These are phyloP conservation scores for Miniopterus natalensis DNA, from an alignment of 2,113 vertebrate species.

Conservation along the genomic window DNA sequence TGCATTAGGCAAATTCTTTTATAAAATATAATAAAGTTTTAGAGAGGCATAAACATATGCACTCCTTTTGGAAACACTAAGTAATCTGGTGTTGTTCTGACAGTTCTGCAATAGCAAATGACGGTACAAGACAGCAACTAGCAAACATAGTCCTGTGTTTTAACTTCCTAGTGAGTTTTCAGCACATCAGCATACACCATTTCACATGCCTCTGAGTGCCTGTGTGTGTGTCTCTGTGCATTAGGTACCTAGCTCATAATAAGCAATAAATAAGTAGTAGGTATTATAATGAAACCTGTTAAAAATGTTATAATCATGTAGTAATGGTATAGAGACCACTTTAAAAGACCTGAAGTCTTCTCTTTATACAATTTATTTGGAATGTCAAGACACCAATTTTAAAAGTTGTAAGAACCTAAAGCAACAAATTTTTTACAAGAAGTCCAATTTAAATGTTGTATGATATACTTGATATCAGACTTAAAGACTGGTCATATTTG, in stretches of 20 bases:
- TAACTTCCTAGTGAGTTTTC: not conserved
- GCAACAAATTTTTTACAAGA: not conserved
- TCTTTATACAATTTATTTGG: not conserved
- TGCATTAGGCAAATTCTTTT: constrained; percentile 39
- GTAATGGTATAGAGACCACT: not conserved
- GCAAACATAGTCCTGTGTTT: not conserved
- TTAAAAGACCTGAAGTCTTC: not conserved
- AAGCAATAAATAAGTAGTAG: not conserved
- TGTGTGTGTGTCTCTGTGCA: not conserved
- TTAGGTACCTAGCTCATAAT: not conserved
- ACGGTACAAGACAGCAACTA: not conserved
- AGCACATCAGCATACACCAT: fast-evolving
- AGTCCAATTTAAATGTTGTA: not conserved
- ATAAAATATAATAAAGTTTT: constrained; percentile 62
- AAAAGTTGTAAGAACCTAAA: not conserved
- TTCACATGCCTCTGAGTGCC: not conserved
- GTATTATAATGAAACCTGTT: not conserved
- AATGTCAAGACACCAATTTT: not conserved
- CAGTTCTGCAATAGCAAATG: not conserved
- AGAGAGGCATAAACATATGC: constrained; percentile 44
- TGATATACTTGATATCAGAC: not conserved
- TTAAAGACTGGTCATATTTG: not conserved
- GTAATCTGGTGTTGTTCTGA: not conserved
- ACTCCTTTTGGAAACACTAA: not conserved
- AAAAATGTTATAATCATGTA: not conserved